Base-by-base conservation (phyloP, 2,888 invertebrate species). In the Pegoplata infirma region DNA sequence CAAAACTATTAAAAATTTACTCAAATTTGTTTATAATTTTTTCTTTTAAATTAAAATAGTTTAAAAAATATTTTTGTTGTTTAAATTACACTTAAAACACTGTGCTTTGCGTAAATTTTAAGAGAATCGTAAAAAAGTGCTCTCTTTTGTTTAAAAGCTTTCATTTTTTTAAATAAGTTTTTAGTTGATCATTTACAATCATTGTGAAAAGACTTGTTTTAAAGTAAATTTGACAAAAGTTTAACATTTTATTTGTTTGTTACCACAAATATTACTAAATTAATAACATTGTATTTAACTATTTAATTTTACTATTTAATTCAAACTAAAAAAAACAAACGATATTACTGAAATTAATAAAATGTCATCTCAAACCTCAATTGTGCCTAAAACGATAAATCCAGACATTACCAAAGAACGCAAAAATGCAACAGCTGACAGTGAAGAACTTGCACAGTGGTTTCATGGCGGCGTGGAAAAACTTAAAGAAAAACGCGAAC, bases 391-490 rank as follows among this genome's bases (percentile, higher is more conserved):
- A 23, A 44, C 55, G 10, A 55, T 81, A 5, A 83, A 83, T 80
- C 79, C 82, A 3, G 82, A 83, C 55, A 67, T 83, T 21, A 72
- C 53, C 7, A 82, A 81, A 63, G 82, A 83, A 49, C 82, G 82
- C 2, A 32, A 77, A 49, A 81, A 72, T 72, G 81, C 84, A 84
- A 92, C 92, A 1, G 95, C 95, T 85, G 90, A 93, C 86, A 90
- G 92, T 6, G 90, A 90, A 78, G 96, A 96, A 90, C 89, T 97
- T 78, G 95, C 95, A 0, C 90, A 93, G 88, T 91, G 95, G 80
- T 90, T 95, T 68, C 94, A 96, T 90, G 96, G 95, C 5, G 93
- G 93, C 23, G 89, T 89, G 64, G 91, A 93, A 61, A 94, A 93
- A 89, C 94, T 95, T 0, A 89, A 90, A 67, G 92, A 92, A 82